Percentiles rank a stretch among this genome's conserved stretches.
Conservation (phyloP, 2,888 invertebrate genomes). For the Leptarthrus brevirostris region DNA sequence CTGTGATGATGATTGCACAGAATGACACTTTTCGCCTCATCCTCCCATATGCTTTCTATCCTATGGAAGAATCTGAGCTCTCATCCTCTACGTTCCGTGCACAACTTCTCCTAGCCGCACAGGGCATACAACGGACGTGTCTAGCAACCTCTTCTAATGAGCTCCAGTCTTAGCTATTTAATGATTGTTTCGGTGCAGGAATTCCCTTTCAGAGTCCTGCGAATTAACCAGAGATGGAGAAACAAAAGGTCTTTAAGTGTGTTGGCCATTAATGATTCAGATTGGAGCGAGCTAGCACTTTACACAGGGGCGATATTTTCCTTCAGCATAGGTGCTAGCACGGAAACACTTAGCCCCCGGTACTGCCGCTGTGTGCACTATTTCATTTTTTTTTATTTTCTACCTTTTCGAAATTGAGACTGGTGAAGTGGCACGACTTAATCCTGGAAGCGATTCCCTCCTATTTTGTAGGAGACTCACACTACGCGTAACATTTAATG, state of each 20-base stretch:
- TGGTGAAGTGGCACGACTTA: constrained; percentile 34
- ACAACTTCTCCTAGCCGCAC: background rate
- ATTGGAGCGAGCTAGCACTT: constrained; percentile 35
- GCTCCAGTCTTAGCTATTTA: constrained; percentile 46
- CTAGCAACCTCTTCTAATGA: constrained; percentile 41
- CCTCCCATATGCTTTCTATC: background rate
- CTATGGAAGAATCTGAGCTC: background rate
- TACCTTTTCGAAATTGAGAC: constrained; percentile 3
- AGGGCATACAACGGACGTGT: background rate
- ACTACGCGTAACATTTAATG: constrained; percentile 31
- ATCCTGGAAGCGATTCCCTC: constrained; percentile 8
- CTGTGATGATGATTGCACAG: constrained; percentile 26
- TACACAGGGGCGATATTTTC: constrained; percentile 25
- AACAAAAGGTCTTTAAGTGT: constrained; percentile 42
- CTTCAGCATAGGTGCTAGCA: constrained; percentile 15
- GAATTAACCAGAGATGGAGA: constrained; percentile 2
- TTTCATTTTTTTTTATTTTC: constrained; percentile 5
- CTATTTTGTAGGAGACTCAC: background rate
- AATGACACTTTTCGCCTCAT: background rate
- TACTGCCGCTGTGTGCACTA: background rate
- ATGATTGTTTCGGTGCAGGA: constrained; percentile 43
- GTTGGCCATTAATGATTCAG: constrained; percentile 49
- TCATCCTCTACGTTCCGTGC: background rate
- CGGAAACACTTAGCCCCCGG: constrained; percentile 37
- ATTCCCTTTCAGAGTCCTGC: constrained; percentile 47